phyloP scores from a whole-genome alignment of 1,140 invertebrate species.

The Steinernema khuongi region DNA sequence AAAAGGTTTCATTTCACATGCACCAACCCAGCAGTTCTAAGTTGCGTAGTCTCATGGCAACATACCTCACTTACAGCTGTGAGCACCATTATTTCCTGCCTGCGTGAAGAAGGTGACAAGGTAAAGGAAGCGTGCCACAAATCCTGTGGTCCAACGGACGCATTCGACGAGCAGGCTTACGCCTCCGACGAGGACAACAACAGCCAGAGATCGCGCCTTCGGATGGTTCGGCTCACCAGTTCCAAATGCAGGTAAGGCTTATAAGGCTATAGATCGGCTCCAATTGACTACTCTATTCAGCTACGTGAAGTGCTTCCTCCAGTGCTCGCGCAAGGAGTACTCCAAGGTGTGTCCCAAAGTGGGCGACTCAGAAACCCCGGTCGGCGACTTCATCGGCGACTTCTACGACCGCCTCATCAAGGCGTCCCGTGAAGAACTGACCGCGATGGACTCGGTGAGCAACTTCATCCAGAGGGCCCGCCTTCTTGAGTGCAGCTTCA shows the following conservation, averaged over 20 bases:
- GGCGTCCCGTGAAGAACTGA: neutral
- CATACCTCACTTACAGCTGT: neutral
- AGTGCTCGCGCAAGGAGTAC: constrained; percentile 10
- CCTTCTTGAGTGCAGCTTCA: neutral
- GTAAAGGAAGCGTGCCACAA: neutral
- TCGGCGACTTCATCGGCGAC: neutral
- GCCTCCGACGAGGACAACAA: neutral
- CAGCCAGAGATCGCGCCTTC: neutral
- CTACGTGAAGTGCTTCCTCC: neutral
- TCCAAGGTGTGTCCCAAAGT: neutral
- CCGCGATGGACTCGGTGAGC: neutral
- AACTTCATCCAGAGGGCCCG: neutral
- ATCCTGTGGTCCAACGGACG: neutral
- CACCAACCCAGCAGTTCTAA: too few relatives aligned
- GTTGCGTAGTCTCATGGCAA: neutral
- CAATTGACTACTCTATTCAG: neutral
- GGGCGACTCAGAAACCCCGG: neutral
- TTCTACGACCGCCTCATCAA: neutral
- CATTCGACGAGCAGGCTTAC: neutral
- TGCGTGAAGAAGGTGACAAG: neutral
- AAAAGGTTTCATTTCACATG: too few relatives aligned
- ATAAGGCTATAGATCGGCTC: neutral
- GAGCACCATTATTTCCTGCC: neutral
- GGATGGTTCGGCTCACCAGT: neutral
- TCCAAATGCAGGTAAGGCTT: neutral